These are phyloP conservation scores for Oithona nana DNA, from an alignment of 2,888 invertebrate species.

Conservation along the genomic window DNA sequence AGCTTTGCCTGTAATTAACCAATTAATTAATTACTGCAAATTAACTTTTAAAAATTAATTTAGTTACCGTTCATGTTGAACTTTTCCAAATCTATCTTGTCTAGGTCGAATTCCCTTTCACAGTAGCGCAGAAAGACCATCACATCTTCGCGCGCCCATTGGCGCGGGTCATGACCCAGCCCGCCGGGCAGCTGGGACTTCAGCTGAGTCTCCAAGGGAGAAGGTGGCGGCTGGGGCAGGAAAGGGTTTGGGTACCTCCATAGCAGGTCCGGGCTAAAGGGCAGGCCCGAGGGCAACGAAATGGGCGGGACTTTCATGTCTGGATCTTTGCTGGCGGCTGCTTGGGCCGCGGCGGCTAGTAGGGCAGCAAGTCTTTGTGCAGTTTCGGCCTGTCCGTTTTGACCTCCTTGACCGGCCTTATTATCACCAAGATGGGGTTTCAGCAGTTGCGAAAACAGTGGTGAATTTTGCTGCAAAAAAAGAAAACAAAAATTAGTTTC, in stretches of 20 bases:
- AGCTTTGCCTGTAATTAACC: slow-evolving; percentile 49
- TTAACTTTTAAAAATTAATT: background rate
- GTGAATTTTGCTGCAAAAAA: too few species aligned
- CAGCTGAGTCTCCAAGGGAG: slow-evolving; percentile 47
- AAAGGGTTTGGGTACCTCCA: slow-evolving; percentile 63
- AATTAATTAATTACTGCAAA: background rate
- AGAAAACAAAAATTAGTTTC: too few species aligned
- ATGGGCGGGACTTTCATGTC: slow-evolving; percentile 24
- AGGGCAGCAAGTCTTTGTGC: background rate
- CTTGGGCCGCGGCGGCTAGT: background rate
- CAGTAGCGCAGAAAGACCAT: slow-evolving; percentile 71
- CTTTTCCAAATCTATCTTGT: slow-evolving; percentile 73
- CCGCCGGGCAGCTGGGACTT: slow-evolving; percentile 56
- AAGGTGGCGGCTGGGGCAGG: slow-evolving; percentile 43
- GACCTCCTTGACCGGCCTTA: too few species aligned
- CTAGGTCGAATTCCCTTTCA: slow-evolving; percentile 74
- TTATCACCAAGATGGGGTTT: too few species aligned
- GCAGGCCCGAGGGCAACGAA: slow-evolving; percentile 33
- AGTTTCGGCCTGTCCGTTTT: background rate
- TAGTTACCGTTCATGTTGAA: slow-evolving; percentile 80
- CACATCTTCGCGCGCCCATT: slow-evolving; percentile 80
- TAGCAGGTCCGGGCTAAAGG: slow-evolving; percentile 61
- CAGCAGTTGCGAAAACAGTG: background rate
- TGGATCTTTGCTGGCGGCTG: background rate
- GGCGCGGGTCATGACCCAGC: slow-evolving; percentile 45